A percentile compares a stretch with the other conserved stretches of the same genome.
These are phyloP conservation scores for Araneus ventricosus DNA, from an alignment of 1,140 invertebrate genomes.

Conservation along the genomic window DNA sequence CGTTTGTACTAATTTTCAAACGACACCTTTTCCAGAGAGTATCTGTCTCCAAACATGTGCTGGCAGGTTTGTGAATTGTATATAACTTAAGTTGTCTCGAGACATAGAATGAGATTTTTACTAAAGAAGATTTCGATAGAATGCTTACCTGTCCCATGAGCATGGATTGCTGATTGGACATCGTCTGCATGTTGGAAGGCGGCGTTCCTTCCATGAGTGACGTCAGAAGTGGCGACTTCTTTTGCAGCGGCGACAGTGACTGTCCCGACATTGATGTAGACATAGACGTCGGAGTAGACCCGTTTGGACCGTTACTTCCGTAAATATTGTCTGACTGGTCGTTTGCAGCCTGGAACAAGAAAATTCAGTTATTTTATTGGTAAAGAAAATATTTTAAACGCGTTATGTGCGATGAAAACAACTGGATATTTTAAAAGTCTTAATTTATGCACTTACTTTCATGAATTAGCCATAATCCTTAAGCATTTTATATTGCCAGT, in stretches of 20 bases:
- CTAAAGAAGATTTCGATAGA: not conserved
- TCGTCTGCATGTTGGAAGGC: slow-evolving; percentile 9
- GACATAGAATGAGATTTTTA: not conserved
- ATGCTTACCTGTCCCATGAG: slow-evolving; percentile 62
- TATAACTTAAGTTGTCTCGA: no score
- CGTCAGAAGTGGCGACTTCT: slow-evolving; percentile 79
- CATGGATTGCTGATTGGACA: slow-evolving; percentile 53
- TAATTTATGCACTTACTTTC: no score
- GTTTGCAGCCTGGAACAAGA: slow-evolving; percentile 66
- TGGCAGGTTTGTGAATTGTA: no score
- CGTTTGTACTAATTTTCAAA: no score
- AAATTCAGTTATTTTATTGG: no score
- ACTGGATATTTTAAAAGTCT: no score
- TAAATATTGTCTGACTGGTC: slow-evolving; percentile 77
- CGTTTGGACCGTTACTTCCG: slow-evolving; percentile 77
- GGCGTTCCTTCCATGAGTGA: slow-evolving; percentile 79
- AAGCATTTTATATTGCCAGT: no score
- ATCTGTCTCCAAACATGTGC: no score
- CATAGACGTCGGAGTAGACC: slow-evolving; percentile 77
- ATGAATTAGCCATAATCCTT: no score
- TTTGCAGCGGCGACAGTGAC: slow-evolving; percentile 78
- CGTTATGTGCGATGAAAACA: no score
- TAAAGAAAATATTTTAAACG: no score
- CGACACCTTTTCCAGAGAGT: no score
- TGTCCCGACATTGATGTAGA: slow-evolving; percentile 33